Evolutionary conservation across 92 coral and sea anemone species (phyloP), one percentile per base, ranked within the genome.

Genomic region (Nematostella vectensis): DNA sequence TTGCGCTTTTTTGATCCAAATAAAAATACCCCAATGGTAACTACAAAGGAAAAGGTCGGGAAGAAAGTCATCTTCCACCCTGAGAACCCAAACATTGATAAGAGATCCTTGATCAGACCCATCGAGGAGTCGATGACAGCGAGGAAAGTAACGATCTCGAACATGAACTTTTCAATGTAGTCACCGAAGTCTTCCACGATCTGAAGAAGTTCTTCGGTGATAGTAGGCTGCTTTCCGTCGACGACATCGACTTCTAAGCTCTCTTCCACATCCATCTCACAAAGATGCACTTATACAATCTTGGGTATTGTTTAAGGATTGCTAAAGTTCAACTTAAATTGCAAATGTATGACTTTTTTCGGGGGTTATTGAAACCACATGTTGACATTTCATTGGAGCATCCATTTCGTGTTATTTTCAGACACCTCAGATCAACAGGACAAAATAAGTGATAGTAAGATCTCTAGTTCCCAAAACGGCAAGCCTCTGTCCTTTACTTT

Each of bases 51-150:
- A 37, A 85, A 85, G 0, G 95, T 67, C 1, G 95, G 95, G 62
- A 85, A 85, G 59, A 85, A 85, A 11, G 88, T 81, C 95, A 85
- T 70, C 47, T 81, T 75, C 95, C 95, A 85, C 0, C 95, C 95
- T 31, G 37, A 61, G 33, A 81, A 72, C 2, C 95, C 95, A 58
- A 85, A 85, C 71, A 76, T 55, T 38, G 81, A 82, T 25, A 85
- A 27, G 8, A 85, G 76, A 42, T 85, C 95, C 50, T 85, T 85
- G 24, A 85, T 67, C 21, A 85, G 95, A 26, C 95, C 95, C 95
- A 85, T 85, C 1, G 78, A 72, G 6, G 95, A 85, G 58, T 85
- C 95, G 25, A 85, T 50, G 25, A 85, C 95, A 10, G 95, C 95
- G 31, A 85, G 74, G 33, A 85, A 85, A 1, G 95, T 85, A 27